A percentile compares a stretch with the other conserved stretches of the same genome.
phyloP scores from a whole-genome alignment of 2,113 vertebrate species.

The Pampusana beccarii region DNA sequence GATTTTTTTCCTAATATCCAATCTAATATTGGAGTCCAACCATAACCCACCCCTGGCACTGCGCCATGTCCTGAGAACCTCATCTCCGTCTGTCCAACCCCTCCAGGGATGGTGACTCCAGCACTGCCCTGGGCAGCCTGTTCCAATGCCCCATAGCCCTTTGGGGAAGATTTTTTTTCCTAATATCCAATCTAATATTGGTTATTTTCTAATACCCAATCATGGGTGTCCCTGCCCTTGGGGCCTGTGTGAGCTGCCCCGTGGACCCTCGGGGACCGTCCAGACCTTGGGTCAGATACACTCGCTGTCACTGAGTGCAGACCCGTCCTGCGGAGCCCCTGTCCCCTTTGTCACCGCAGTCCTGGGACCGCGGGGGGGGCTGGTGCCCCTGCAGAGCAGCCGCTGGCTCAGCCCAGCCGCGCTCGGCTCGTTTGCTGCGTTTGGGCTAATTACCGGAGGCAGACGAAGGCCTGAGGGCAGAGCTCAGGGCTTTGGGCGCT shows the following conservation, averaged over 20 bases:
- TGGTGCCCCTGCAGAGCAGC: not conserved
- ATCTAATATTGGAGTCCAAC: too few species aligned
- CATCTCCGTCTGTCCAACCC: too few species aligned
- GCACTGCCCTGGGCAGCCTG: too few species aligned
- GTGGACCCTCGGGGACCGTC: rapidly evolving
- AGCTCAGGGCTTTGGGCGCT: too few species aligned
- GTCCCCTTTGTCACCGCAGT: not conserved
- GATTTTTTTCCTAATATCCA: too few species aligned
- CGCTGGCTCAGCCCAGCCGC: not conserved
- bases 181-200: too few species aligned
- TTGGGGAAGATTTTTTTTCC: too few species aligned
- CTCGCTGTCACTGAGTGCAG: not conserved
- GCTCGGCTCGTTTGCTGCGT: rapidly evolving
- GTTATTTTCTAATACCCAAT: too few species aligned
- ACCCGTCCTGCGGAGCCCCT: rapidly evolving
- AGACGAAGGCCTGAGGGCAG: not conserved
- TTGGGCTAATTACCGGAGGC: not conserved
- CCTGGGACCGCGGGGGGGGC: not conserved
- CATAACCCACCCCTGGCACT: too few species aligned
- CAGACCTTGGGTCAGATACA: not conserved
- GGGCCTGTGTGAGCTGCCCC: not conserved
- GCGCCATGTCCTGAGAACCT: too few species aligned
- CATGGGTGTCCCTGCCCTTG: not conserved
- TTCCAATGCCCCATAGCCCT: too few species aligned
- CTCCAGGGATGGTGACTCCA: too few species aligned